phyloP scores from a whole-genome alignment of 2,113 vertebrate genomes.

The Urocynchramus pylzowi region DNA sequence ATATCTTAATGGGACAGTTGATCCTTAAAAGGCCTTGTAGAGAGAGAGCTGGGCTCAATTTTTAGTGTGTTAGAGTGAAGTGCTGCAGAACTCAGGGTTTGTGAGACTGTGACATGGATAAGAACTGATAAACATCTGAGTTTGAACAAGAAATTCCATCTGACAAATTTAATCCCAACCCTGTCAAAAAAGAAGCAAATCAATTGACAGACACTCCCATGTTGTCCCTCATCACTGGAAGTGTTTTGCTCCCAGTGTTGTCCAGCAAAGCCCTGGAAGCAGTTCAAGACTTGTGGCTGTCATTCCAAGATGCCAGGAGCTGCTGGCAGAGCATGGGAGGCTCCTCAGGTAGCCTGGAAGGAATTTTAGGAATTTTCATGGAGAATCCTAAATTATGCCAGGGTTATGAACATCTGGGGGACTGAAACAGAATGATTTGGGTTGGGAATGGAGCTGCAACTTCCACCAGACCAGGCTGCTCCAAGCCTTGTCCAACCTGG shows the following conservation, averaged over 20 bases:
- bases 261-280: not conserved
- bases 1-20: not conserved
- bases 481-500: not conserved
- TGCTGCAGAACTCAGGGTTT: not conserved
- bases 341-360: not conserved
- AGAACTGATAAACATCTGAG: not conserved
- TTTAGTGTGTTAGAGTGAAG: not conserved
- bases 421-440: not conserved
- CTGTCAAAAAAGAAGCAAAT: not conserved
- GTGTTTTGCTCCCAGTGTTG: not conserved
- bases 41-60: not conserved
- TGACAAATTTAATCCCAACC: not conserved
- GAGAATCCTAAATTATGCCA: not conserved
- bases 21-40: not conserved
- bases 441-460: not conserved
- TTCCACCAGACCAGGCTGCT: accelerated
- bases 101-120: not conserved
- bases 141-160: not conserved
- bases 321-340: not conserved
- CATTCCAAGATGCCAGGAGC: not conserved
- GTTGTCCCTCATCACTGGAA: not conserved
- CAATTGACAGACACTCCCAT: not conserved
- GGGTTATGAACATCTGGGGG: accelerated
- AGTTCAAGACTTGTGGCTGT: not conserved
- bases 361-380: not conserved